A percentile compares a stretch with the other conserved stretches of the same genome.
phyloP scores from a whole-genome alignment of 2,113 vertebrate species.

The Tragelaphus strepsiceros region DNA sequence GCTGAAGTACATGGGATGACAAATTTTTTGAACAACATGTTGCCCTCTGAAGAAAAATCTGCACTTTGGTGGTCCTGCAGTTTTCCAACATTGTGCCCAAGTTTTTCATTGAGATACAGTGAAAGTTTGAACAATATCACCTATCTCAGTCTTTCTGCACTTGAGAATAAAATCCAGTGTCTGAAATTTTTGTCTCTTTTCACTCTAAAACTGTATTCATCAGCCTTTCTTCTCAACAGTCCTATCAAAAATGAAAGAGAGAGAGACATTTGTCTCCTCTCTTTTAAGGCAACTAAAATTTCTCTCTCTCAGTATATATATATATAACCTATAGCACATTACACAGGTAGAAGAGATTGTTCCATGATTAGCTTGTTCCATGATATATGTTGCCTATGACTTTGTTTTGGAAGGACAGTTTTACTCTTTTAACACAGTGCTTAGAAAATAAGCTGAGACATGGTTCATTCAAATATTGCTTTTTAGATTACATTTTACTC shows the following conservation, averaged over 20 bases:
- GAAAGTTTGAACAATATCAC: neutral
- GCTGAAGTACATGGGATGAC: neutral
- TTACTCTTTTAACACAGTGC: neutral
- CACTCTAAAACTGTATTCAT: constrained; percentile 28
- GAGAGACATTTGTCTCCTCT: neutral
- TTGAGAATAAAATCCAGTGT: neutral
- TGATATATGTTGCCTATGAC: neutral
- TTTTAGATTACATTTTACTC: neutral
- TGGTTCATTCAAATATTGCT: neutral
- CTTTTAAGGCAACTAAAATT: neutral
- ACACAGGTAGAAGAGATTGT: neutral
- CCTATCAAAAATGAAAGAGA: constrained; percentile 13
- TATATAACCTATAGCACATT: neutral
- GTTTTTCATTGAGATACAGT: constrained; percentile 22
- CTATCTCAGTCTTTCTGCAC: constrained; percentile 22
- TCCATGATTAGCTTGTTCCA: neutral
- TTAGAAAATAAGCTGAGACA: neutral
- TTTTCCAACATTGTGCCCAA: neutral
- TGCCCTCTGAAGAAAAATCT: constrained; percentile 24
- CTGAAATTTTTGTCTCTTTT: constrained; percentile 25
- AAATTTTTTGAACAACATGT: neutral
- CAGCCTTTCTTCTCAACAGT: constrained; percentile 19
- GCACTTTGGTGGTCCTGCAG: neutral
- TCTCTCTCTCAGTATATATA: too few species aligned
- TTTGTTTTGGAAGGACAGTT: neutral